Conservation (phyloP, 2,797 vertebrate genomes). For the Betta splendens region DNA sequence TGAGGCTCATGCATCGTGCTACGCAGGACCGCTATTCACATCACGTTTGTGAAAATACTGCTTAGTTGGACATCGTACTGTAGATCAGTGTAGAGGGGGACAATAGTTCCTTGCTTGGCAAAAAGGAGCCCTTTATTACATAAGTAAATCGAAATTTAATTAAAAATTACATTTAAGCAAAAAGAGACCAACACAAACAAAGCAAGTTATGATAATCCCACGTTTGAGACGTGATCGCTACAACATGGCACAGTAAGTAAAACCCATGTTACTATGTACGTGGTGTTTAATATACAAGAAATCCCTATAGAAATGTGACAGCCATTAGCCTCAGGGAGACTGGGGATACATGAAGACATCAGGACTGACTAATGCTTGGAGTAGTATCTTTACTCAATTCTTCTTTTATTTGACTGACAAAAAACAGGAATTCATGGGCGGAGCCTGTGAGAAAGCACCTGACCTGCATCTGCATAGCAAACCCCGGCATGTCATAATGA, state of each 20-base stretch:
- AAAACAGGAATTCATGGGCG: slow-evolving; percentile 58
- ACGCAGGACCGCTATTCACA: slow-evolving; percentile 26
- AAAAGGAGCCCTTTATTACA: not conserved
- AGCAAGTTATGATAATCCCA: not conserved
- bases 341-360: slow-evolving; percentile 62
- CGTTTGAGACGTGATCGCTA: slow-evolving; percentile 11
- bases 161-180: too few relatives aligned
- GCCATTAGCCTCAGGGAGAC: slow-evolving; percentile 59
- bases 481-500: slow-evolving; percentile 69
- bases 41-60: slow-evolving; percentile 34
- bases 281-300: slow-evolving; percentile 2
- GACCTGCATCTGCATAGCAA: slow-evolving; percentile 74
- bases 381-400: slow-evolving; percentile 39
- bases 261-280: too few relatives aligned
- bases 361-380: slow-evolving; percentile 49
- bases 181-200: too few relatives aligned
- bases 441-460: slow-evolving; percentile 57
- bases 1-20: slow-evolving; percentile 36
- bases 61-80: slow-evolving; percentile 18
- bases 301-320: slow-evolving; percentile 24
- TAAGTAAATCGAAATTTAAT: not conserved
- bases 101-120: slow-evolving; percentile 3
- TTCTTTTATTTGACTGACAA: slow-evolving; percentile 53
- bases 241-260: slow-evolving; percentile 16
- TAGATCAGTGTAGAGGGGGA: slow-evolving; percentile 9